These are phyloP conservation scores for Tapera naevia DNA, from an alignment of 2,797 vertebrate genomes.

Conservation along the genomic window DNA sequence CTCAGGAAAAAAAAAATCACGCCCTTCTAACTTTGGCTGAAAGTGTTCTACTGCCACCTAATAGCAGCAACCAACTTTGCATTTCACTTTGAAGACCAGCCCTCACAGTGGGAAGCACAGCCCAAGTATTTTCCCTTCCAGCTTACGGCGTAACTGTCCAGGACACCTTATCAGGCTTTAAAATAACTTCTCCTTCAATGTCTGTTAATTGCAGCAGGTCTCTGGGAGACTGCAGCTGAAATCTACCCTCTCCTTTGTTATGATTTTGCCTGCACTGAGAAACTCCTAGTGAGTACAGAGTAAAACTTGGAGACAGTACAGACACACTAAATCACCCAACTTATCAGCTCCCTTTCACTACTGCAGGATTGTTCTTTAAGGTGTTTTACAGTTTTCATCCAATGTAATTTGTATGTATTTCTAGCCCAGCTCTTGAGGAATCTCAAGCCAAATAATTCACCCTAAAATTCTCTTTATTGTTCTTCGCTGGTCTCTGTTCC, in stretches of 20 bases:
- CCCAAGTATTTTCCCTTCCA: not conserved
- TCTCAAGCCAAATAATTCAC: not conserved
- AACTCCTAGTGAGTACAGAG: not conserved
- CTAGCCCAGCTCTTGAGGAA: not conserved
- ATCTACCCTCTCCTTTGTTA: not conserved
- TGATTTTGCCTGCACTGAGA: not conserved
- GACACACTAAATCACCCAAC: not conserved
- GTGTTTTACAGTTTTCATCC: not conserved
- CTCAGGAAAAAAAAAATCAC: not conserved
- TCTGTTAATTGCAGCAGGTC: not conserved
- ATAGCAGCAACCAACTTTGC: constrained; percentile 52
- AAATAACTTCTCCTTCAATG: not conserved
- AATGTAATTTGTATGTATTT: not conserved
- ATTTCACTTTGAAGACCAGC: not conserved
- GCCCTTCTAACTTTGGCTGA: constrained; percentile 12
- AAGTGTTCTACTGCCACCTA: constrained; percentile 63
- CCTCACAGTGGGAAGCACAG: not conserved
- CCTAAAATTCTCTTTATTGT: not conserved
- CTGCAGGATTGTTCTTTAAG: not conserved
- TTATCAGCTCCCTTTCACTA: not conserved
- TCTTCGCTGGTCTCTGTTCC: not conserved
- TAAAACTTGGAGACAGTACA: not conserved
- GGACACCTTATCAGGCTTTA: not conserved
- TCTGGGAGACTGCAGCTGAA: not conserved
- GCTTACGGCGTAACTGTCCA: not conserved